These are phyloP conservation scores for Patagioenas fasciata DNA, from an alignment of 2,113 vertebrate genomes.

Conservation along the genomic window DNA sequence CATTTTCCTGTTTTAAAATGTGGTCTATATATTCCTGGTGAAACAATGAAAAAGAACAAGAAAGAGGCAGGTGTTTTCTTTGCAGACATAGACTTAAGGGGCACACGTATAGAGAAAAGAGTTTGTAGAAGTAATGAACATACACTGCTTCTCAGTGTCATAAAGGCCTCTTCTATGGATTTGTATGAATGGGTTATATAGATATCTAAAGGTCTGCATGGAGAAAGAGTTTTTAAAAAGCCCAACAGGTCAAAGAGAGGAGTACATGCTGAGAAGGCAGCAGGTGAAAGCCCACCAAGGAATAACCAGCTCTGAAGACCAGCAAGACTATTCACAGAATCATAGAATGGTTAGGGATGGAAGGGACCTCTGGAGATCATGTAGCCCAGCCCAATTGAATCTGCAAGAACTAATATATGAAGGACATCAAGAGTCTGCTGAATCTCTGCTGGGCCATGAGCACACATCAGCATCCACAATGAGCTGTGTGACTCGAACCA, in stretches of 20 bases:
- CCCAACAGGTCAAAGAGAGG: background rate
- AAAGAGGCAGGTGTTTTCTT: background rate
- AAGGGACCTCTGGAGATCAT: too few species aligned
- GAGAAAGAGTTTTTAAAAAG: background rate
- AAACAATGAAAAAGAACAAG: background rate
- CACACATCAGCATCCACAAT: too few species aligned
- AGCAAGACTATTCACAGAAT: background rate
- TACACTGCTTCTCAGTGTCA: background rate
- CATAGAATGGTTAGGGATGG: too few species aligned
- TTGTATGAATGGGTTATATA: background rate
- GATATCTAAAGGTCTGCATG: background rate
- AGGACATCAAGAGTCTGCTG: background rate
- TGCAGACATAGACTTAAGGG: background rate
- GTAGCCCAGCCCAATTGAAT: background rate
- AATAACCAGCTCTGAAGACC: background rate
- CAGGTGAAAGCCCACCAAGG: background rate
- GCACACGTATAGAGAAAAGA: background rate
- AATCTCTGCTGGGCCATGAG: background rate
- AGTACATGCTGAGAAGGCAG: background rate
- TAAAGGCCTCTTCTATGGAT: background rate
- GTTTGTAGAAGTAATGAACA: background rate
- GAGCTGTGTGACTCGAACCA: background rate
- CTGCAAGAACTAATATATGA: background rate
- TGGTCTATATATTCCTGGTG: conserved; percentile 83
- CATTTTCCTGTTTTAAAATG: conserved; percentile 79